Evolutionary conservation across 2,888 invertebrate genomes (phyloP).

Genomic region (Plagodis pulveraria): DNA sequence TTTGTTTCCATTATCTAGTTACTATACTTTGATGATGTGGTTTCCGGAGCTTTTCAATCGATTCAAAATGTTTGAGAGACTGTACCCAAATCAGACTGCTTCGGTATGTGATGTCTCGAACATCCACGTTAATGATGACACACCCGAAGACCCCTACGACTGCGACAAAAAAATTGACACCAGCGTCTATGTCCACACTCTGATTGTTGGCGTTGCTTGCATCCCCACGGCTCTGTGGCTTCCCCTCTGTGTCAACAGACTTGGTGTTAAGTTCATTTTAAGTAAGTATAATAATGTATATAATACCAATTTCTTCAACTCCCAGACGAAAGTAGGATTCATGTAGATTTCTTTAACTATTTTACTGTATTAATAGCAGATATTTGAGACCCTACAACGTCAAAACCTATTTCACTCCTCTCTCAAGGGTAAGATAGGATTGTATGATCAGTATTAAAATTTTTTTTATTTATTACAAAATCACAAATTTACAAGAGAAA

Average conservation of each 20-base stretch:
- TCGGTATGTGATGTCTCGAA: constrained; percentile 92
- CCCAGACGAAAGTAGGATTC: too few relatives aligned
- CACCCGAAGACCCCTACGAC: constrained; percentile 79
- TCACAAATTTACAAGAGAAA: too few relatives aligned
- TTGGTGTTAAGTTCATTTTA: constrained; percentile 93
- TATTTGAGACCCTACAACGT: too few relatives aligned
- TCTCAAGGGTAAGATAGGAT: too few relatives aligned
- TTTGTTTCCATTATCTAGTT: constrained; percentile 80
- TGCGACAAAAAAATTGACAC: constrained; percentile 87
- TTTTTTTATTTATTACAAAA: too few relatives aligned
- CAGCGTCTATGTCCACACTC: constrained; percentile 90
- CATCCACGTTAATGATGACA: constrained; percentile 80
- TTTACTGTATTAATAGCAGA: too few relatives aligned
- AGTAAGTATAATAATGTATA: constrained; percentile 80
- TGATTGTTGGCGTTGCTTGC: constrained; percentile 92
- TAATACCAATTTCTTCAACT: too few relatives aligned
- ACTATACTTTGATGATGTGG: constrained; percentile 96
- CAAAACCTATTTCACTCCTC: too few relatives aligned
- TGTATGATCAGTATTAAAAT: too few relatives aligned
- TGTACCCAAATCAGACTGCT: constrained; percentile 87
- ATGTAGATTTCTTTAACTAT: too few relatives aligned
- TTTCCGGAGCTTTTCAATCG: constrained; percentile 95
- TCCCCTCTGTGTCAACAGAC: constrained; percentile 90
- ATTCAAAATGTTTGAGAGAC: constrained; percentile 89
- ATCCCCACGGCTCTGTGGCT: constrained; percentile 92